Evolutionary conservation across 2,888 invertebrate genomes (phyloP), one percentile per base, ranked within the genome.

Genomic region (Rhyacophila evoluta): DNA sequence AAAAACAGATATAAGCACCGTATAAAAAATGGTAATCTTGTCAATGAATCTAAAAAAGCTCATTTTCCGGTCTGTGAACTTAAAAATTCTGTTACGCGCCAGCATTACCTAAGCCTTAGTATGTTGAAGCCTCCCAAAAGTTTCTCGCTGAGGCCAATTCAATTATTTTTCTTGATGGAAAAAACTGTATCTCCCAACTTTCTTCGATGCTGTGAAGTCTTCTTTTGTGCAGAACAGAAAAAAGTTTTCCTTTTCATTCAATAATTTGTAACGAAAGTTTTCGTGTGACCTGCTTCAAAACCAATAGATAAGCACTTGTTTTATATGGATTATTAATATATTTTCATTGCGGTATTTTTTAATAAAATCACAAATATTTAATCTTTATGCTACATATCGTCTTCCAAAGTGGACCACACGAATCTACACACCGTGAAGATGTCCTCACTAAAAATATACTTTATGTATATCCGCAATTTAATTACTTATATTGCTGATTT

Each of bases 31-130:
- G 55, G 55, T 55, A 55, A 55, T 55, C 55, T 55, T 55, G 55
- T 55, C 55, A 55, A 55, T 55, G 55, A 55, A 55, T 55, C 55
- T 55, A 55, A 55, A 55, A n/a, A 55, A 55, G 55, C 55, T 55
- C 55, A 55, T 55, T 55, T 55, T 55, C 55, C 55, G 15, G 55
- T 55, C 55, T 55, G 55, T 55, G 55, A 55, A 55, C 55, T 55
- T 55, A 55, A 55, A 41, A 55, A 55, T 55, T 55, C 55, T 55
- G 55, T 55, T 55, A 55, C 55, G 55, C 55, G 55, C 55, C 55
- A 19, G 55, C 19, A 55, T 55, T 55, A 55, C 55, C 55, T 55
- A 55, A 55, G 55, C 55, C 55, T n/a, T 8, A 25, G 55, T 55
- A 55, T 55, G 55, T 55, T 55, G 55, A 25, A 55, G 55, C 25